These are phyloP conservation scores for Magallana nippona DNA, from an alignment of 2,888 invertebrate genomes.

Conservation along the genomic window DNA sequence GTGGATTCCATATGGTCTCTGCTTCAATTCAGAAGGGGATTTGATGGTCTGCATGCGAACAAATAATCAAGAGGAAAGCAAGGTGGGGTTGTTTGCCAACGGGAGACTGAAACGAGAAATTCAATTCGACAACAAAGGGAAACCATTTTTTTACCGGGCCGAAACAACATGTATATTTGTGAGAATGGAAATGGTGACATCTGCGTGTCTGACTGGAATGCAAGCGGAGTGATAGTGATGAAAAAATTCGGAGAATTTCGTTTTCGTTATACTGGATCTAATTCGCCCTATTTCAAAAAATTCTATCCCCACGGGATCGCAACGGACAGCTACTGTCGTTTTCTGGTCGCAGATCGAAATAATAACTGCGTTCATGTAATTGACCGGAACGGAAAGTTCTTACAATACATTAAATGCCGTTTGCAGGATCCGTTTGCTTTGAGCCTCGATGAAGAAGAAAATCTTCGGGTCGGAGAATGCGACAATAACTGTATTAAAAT, in stretches of 20 bases:
- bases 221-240: background rate
- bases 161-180: slow-evolving; percentile 11
- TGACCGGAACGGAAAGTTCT: slow-evolving; percentile 33
- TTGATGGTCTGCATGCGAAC: background rate
- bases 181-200: background rate
- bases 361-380: slow-evolving; percentile 37
- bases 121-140: background rate
- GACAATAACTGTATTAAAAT: slow-evolving; percentile 21
- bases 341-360: slow-evolving; percentile 11
- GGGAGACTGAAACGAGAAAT: background rate
- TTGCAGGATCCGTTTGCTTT: slow-evolving; percentile 10
- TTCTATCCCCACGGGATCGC: slow-evolving; percentile 24
- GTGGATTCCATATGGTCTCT: slow-evolving; percentile 13
- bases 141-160: background rate
- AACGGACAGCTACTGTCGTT: slow-evolving; percentile 4
- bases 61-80: background rate
- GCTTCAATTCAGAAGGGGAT: background rate
- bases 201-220: background rate
- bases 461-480: slow-evolving; percentile 34
- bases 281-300: background rate
- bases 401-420: background rate
- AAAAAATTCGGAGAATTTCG: background rate
- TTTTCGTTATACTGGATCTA: background rate
- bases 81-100: background rate
- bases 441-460: slow-evolving; percentile 5